Base-by-base conservation (phyloP, 1,140 invertebrate genomes). In the Glomeris maerens region DNA sequence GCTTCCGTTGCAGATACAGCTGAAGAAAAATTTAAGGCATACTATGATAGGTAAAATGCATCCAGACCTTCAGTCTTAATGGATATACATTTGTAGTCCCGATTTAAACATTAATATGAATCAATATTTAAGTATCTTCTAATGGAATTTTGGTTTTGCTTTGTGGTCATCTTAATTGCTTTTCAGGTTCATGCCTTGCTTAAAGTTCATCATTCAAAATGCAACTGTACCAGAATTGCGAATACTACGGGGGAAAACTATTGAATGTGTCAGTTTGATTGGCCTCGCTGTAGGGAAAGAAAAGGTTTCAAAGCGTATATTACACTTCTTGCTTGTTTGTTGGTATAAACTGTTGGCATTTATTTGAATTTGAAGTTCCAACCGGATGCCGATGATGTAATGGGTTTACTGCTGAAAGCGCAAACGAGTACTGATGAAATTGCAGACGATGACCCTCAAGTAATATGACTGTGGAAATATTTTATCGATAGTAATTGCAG, bases 1-100 rank as follows among this genome's bases (percentile, higher is more conserved):
- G 94, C 96, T 4, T 96, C 94, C 3, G 86, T 99, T 4, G 96
- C 96, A n/a, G 95, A 98, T 66, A 95, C 93, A 0, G 86, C 90
- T 3, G 91, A 98, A 66, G 89, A 95, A 61, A 89, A 96, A 60
- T 99, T 99, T 68, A 76, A 84, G 26, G 66, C 70, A 10, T 79
- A 78, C 63, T 81, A 81, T 61, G 77, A 80, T 53, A 70, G 67
- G 66, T 74, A 54, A 54, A 49, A 54, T 4, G n/a, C n/a, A n/a
- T n/a, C n/a, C 46, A 36, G 31, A 13, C 31, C 17, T 36, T 36
- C 31, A 36, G 31, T 36, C 17, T 36, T 36, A 17, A n/a, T n/a
- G n/a, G n/a, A n/a, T n/a, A n/a, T n/a, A n/a, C n/a, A n/a, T n/a
- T n/a, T n/a, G n/a, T n/a, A n/a, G n/a, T n/a, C n/a, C n/a, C n/a